Conservation (phyloP, 2,113 vertebrate genomes). For the Pituophis catenifer region DNA sequence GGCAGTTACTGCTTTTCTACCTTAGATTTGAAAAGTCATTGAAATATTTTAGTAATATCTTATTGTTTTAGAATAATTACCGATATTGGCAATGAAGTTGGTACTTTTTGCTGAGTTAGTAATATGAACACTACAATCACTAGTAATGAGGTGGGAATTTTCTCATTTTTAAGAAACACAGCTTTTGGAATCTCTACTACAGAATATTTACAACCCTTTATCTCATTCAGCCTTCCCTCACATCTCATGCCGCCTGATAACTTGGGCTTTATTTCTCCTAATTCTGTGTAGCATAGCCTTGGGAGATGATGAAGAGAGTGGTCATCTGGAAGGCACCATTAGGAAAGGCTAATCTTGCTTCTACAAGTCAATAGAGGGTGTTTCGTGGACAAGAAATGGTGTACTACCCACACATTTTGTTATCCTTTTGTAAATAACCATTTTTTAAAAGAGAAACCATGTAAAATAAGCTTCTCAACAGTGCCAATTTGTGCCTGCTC, state of each 20-base stretch:
- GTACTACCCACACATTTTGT: not conserved
- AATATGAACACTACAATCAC: not conserved
- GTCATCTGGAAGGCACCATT: not conserved
- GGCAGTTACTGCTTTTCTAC: slow-evolving; percentile 46
- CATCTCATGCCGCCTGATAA: not conserved
- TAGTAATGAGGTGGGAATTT: not conserved
- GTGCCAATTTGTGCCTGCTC: not conserved
- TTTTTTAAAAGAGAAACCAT: not conserved
- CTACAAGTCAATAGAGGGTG: not conserved
- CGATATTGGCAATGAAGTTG: not conserved
- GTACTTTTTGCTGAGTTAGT: not conserved
- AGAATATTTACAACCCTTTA: not conserved
- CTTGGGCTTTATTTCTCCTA: not conserved
- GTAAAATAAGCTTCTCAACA: not conserved
- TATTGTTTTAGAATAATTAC: slow-evolving; percentile 45
- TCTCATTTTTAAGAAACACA: not conserved
- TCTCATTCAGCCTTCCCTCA: not conserved
- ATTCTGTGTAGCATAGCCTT: not conserved
- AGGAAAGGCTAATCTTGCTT: not conserved
- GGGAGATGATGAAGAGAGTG: not conserved
- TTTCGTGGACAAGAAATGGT: not conserved
- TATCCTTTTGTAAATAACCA: not conserved
- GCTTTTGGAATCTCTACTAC: not conserved
- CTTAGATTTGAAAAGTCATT: slow-evolving; percentile 46
- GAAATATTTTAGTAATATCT: slow-evolving; percentile 46